Base-by-base conservation (phyloP, 2,797 vertebrate species). In the Podarcis siculus region DNA sequence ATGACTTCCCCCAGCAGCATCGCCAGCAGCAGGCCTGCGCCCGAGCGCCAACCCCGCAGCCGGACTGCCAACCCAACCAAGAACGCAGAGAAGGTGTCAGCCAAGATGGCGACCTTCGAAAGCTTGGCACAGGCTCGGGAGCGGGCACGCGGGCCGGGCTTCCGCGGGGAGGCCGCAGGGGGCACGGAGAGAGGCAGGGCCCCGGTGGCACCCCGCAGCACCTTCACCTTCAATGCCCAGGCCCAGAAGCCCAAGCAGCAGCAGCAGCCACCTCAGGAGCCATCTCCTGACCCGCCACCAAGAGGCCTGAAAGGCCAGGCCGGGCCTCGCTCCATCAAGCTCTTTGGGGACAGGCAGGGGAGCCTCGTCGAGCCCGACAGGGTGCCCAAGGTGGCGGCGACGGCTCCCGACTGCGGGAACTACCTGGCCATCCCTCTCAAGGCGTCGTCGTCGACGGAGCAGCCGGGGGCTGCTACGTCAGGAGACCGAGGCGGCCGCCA, bases 401-500 rank as follows among this genome's bases (percentile, higher is more conserved):
- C 88, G 87, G 92, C 81, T 5, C 89, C 94, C 6, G 98, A 99
- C 93, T 97, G 97, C 25, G 98, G 98, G 89, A 98, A 98, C 95
- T 99, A 99, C 90, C 91, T 99, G 90, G 97, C 98, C 79, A 98
- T 99, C 86, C 98, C 99, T 0, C 96, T 98, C 12, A 96, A 98
- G 92, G 86, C 89, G 1, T 32, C 92, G 2, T 32, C 92, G 0
- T 27, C 91, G 0, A 94, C 89, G 15, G 88, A 92, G 30, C 64
- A 90, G 0, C 42, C 81, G 0, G 89, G 1, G 1, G 37, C 89
- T 13, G 42, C 35, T 5, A 1, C 91, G 1, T 61, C 71, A 15
- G 61, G 79, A 2, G 58, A 42, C 23, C 89, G 85, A 27, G 87
- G 85, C 10, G 79, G 89, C 5, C 92, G 87, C 55, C 58, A 86